Evolutionary conservation across 2,113 vertebrate species (phyloP).

Genomic region (Prinia subflava): DNA sequence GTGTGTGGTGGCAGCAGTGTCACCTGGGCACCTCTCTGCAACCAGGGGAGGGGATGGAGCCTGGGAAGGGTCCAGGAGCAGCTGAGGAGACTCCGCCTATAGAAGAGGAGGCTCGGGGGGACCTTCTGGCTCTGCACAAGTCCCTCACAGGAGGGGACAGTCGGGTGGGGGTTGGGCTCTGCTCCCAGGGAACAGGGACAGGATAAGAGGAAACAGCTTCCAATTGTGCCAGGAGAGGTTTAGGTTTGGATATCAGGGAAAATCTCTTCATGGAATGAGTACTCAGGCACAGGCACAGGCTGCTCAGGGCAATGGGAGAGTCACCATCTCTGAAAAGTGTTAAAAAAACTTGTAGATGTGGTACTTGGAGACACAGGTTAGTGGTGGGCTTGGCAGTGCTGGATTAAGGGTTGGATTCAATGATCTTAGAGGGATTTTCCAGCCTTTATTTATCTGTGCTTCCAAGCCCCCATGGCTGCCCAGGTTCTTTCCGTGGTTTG

Average conservation of each 20-base stretch:
- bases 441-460: neutral
- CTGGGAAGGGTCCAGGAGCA: neutral
- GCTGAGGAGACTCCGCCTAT: neutral
- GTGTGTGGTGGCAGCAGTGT: neutral
- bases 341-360: accelerated
- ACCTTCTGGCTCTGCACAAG: neutral
- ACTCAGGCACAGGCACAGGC: neutral
- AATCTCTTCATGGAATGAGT: neutral
- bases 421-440: neutral
- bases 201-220: neutral
- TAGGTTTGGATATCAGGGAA: too few relatives aligned
- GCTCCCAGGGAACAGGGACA: neutral
- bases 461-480: neutral
- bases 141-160: neutral
- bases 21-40: neutral
- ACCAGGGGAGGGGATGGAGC: neutral
- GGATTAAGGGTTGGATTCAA: neutral
- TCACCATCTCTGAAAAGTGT: neutral
- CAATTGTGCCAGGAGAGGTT: accelerated
- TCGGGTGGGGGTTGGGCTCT: accelerated
- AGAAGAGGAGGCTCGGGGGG: neutral
- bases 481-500: neutral
- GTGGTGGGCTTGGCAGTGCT: neutral
- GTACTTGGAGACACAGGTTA: neutral
- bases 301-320: neutral